Base-by-base conservation (phyloP, 2,797 vertebrate species). In the Sciurus vulgaris region DNA sequence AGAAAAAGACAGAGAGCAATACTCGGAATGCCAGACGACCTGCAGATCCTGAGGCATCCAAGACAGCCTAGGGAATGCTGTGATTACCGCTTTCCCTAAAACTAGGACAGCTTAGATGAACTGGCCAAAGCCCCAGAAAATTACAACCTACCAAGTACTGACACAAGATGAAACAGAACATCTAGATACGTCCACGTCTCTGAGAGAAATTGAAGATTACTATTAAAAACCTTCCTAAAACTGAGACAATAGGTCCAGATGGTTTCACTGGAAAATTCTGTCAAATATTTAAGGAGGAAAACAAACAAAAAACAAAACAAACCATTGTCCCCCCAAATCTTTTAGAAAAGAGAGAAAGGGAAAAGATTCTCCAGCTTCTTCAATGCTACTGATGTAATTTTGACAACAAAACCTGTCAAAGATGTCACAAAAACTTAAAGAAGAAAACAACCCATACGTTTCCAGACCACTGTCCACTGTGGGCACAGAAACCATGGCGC, bases 21-120 rank as follows among this genome's bases (percentile, higher is more conserved):
- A 7, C 9, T 17, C 5, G 28, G 1, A 47, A 18, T 12, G 4
- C 56, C 54, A 72, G 44, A 1, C 9, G 10, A 18, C n/a, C 6
- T 18, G 24, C 11, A 33, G 47, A 82, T 44, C 5, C 5, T 17
- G 17, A 3, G 1, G 44, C 15, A 15, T 30, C 38, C 35, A 41
- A 18, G 9, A 70, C 4, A 22, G 3, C 1, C 5, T 11, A 35
- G 5, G 47, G 82, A 38, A 65, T 7, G 12, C 0, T 41, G 4
- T 14, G 33, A 41, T 41, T 9, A 15, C 12, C 4, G 4, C 35
- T 67, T 81, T 51, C 7, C 14, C 59, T 11, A 26, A 35, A 81
- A 41, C 13, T 20, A 7, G 61, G n/a, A 15, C 6, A 30, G 38
- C 3, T 59, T 30, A n/a, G 2, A 49, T 11, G n/a, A 82, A 78